These are phyloP conservation scores for Melanostoma mellinum DNA, from an alignment of 2,888 invertebrate species.

Conservation along the genomic window DNA sequence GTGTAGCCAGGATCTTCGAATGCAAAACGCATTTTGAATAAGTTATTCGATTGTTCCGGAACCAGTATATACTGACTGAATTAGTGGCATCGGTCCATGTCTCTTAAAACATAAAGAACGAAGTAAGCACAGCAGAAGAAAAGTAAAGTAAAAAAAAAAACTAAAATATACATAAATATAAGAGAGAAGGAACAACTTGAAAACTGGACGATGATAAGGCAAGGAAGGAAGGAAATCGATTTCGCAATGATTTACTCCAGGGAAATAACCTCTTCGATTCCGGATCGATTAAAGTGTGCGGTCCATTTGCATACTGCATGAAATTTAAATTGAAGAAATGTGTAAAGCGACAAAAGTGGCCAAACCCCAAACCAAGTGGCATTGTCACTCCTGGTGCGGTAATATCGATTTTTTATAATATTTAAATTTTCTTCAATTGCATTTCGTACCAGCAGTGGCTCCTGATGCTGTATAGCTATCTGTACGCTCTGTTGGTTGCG, in stretches of 20 bases:
- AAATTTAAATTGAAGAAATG: conserved; percentile 71
- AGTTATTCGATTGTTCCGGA: conserved; percentile 58
- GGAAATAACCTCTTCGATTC: conserved; percentile 68
- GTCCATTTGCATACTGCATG: conserved; percentile 70
- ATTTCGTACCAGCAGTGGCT: neutral
- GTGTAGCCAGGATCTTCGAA: conserved; percentile 3
- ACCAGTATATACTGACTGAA: conserved; percentile 35
- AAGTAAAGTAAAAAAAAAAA: neutral
- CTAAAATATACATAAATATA: conserved; percentile 19
- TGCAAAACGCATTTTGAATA: conserved; percentile 60
- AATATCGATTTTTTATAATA: conserved; percentile 56
- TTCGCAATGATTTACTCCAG: conserved; percentile 69
- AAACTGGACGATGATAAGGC: conserved; percentile 56
- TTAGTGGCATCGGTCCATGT: conserved; percentile 46
- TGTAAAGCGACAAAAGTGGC: conserved; percentile 66
- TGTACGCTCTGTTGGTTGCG: neutral
- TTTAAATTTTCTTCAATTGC: conserved; percentile 35
- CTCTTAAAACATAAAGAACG: neutral
- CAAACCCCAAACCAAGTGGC: conserved; percentile 46
- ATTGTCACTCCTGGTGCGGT: conserved; percentile 43
- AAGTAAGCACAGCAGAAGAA: neutral
- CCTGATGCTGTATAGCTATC: neutral
- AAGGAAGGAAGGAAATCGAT: conserved; percentile 68
- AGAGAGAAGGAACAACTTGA: conserved; percentile 24
- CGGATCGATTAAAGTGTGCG: conserved; percentile 67